Evolutionary conservation across 2,113 vertebrate species (phyloP).

Genomic region (Heterocephalus glaber): DNA sequence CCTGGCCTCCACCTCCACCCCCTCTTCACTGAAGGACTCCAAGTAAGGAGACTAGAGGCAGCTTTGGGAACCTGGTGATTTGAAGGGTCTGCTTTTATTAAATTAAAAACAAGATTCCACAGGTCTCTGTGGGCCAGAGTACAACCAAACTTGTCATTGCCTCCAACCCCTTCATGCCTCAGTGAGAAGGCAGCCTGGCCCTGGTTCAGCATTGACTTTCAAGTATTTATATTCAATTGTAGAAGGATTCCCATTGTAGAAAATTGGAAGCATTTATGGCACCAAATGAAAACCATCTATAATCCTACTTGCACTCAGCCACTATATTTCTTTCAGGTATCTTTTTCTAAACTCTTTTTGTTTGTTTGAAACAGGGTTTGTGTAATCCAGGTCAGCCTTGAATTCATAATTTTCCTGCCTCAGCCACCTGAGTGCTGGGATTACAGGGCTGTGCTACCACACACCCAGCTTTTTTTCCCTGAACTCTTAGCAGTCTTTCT

Average conservation of each 20-base stretch:
- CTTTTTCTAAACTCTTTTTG: not conserved
- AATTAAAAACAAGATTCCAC: not conserved
- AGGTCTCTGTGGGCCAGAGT: not conserved
- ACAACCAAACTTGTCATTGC: not conserved
- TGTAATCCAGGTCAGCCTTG: not conserved
- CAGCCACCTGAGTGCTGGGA: not conserved
- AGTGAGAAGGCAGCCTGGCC: not conserved
- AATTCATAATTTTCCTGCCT: not conserved
- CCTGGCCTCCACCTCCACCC: not conserved
- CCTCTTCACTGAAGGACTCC: not conserved
- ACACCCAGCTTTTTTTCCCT: not conserved
- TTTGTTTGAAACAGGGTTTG: not conserved
- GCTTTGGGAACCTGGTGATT: not conserved
- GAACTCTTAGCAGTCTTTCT: not conserved
- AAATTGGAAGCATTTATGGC: not conserved
- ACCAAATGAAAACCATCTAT: not conserved
- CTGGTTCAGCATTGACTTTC: rapidly evolving
- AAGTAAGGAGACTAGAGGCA: not conserved
- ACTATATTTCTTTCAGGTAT: not conserved
- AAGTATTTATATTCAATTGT: not conserved
- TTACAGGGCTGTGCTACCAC: not conserved
- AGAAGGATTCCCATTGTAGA: not conserved
- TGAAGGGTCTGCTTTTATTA: not conserved
- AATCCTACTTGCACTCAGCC: no score
- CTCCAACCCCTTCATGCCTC: rapidly evolving